Conservation (phyloP, 2,113 vertebrate species). For the Hoplias malabaricus region DNA sequence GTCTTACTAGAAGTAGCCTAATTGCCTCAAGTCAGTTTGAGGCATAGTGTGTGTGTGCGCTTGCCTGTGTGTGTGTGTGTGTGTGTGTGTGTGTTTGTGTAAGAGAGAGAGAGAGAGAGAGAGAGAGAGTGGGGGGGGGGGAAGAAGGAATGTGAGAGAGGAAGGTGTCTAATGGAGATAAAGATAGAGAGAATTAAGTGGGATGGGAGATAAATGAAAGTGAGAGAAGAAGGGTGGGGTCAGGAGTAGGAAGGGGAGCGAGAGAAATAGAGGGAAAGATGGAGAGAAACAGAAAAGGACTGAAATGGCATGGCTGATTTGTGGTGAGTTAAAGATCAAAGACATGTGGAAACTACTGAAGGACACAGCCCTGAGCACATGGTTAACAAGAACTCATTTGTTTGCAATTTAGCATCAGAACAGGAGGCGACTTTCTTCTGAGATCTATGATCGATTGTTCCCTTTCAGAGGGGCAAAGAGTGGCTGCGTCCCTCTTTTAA, state of each 20-base stretch:
- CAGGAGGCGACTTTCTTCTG: not conserved
- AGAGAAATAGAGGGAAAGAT: not conserved
- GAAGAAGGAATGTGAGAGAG: too few species aligned
- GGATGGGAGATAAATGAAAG: not conserved
- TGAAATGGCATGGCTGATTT: not conserved
- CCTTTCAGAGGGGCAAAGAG: not conserved
- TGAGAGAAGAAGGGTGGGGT: not conserved
- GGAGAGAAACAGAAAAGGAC: not conserved
- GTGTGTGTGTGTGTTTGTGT: not conserved
- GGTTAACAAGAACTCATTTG: not conserved
- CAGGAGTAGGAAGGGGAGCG: not conserved
- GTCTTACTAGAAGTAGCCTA: conserved; percentile 1
- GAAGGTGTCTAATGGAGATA: not conserved
- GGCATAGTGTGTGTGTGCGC: not conserved
- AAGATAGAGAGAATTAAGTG: not conserved
- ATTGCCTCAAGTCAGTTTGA: conserved; percentile 13
- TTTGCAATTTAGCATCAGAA: not conserved
- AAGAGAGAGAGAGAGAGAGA: not conserved
- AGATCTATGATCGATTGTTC: not conserved
- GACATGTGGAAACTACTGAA: not conserved
- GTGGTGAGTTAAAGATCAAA: not conserved
- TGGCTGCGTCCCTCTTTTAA: not conserved
- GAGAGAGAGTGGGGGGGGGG: too few species aligned
- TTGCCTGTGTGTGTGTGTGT: not conserved
- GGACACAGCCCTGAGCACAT: not conserved